Base-by-base conservation (phyloP, 1,140 invertebrate species). In the Megathymus violae region DNA sequence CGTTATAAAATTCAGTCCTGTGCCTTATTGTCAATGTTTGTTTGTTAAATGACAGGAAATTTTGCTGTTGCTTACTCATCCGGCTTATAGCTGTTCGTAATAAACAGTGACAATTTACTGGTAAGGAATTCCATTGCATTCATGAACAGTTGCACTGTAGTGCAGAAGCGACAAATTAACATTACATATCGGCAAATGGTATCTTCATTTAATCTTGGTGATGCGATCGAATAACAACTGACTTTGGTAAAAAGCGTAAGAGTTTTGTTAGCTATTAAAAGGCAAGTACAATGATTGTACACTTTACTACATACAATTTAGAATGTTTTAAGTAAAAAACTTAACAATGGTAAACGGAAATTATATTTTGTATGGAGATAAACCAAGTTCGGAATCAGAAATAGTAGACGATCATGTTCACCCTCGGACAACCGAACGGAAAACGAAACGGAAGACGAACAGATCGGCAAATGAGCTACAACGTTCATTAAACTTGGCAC, bases 311-410 rank as follows among this genome's bases (percentile, higher is more conserved):
- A 25, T 17, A 54, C 2, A 16, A 36, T 31, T 31, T 40, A 10
- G 34, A 38, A 10, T 56, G 46, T 7, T 47, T 16, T 46, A 14
- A 61, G 27, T 50, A n/a, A 16, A 40, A 22, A 34, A 36, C 7
- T 13, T 47, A 52, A 87, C 78, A 73, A 91, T 91, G 88, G 88
- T 91, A 25, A 91, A 89, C 64, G 86, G 88, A 4, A 89, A 91
- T 62, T 91, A 91, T 47, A 73, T 88, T 13, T 44, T 91, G 41
- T 91, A 91, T 66, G 86, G 88, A 9, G 88, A 91, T 67, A 76
- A 78, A 54, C 87, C 88, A 48, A 75, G 80, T 15, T 85, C 86
- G 5, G 86, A 88, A 62, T 81, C 86, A 0, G 85, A 88, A 69
- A 88, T 87, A 36, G 80, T 89, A 3, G 81, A 83, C 10, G 85